A percentile compares a stretch with the other conserved stretches of the same genome.
phyloP scores from a whole-genome alignment of 2,888 invertebrate genomes.

The Macrophya alboannulata region DNA sequence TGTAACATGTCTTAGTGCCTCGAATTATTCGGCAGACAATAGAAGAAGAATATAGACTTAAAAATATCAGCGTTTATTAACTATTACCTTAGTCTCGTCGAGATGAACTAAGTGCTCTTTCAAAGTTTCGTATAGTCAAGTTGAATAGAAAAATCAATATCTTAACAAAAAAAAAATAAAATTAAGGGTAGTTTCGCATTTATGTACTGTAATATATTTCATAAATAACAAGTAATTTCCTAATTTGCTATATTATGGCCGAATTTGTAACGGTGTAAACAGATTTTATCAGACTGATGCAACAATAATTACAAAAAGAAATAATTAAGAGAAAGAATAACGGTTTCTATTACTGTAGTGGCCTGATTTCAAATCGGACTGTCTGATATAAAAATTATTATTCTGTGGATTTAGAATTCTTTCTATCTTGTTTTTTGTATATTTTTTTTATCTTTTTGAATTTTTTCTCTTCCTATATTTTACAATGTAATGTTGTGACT shows the following conservation, averaged over 20 bases:
- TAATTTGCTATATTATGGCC: neutral
- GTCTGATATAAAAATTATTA: neutral
- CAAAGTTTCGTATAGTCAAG: conserved; percentile 37
- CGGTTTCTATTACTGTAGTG: neutral
- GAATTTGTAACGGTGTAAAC: conserved; percentile 55
- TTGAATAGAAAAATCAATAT: conserved; percentile 31
- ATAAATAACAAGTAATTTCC: conserved; percentile 33
- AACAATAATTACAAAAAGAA: conserved; percentile 19
- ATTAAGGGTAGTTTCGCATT: conserved; percentile 45
- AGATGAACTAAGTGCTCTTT: conserved; percentile 48
- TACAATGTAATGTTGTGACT: neutral
- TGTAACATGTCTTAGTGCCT: conserved; percentile 34
- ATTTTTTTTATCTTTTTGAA: neutral
- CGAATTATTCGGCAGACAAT: conserved; percentile 46
- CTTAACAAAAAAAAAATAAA: neutral
- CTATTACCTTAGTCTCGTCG: conserved; percentile 7
- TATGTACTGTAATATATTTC: conserved; percentile 52
- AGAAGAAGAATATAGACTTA: conserved; percentile 23
- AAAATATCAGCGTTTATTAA: conserved; percentile 17
- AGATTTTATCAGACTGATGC: conserved; percentile 67
- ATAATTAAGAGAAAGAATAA: neutral
- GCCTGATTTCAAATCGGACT: conserved; percentile 8
- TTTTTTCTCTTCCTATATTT: neutral
- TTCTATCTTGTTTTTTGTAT: neutral
- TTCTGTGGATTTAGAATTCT: conserved; percentile 2